Evolutionary conservation across 2,797 vertebrate species (phyloP).

Genomic region (Bradypus variegatus): DNA sequence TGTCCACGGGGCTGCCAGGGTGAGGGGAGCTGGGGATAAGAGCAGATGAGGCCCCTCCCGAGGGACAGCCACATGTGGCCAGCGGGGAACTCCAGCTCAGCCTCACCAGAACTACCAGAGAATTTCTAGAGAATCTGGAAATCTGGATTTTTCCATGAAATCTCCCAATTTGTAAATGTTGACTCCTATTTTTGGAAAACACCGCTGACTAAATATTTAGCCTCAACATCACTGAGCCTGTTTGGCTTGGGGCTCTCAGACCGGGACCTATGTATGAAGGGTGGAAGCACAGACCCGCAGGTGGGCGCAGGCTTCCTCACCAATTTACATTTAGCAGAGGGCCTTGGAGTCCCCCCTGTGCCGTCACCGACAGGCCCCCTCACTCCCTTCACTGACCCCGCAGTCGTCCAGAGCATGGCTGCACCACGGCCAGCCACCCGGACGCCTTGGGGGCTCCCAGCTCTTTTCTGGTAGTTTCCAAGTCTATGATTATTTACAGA

Average conservation of each 20-base stretch:
- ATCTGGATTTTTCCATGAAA: not conserved
- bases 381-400: too few species aligned
- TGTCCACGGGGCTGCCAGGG: not conserved
- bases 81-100: not conserved
- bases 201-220: not conserved
- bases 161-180: not conserved
- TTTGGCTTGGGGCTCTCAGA: not conserved
- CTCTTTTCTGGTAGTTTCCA: not conserved
- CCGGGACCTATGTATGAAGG: not conserved
- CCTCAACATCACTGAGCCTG: not conserved
- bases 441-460: not conserved
- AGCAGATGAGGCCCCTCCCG: not conserved
- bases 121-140: not conserved
- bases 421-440: not conserved
- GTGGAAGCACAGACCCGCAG: accelerated
- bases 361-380: not conserved
- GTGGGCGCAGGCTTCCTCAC: not conserved
- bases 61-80: not conserved
- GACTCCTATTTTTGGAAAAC: not conserved
- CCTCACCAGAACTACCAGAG: not conserved
- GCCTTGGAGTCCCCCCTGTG: not conserved
- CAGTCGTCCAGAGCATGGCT: not conserved
- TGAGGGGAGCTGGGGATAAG: not conserved
- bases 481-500: not conserved
- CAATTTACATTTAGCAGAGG: not conserved